These are phyloP conservation scores for Catocala nupta DNA, from an alignment of 2,888 invertebrate genomes.

Conservation along the genomic window DNA sequence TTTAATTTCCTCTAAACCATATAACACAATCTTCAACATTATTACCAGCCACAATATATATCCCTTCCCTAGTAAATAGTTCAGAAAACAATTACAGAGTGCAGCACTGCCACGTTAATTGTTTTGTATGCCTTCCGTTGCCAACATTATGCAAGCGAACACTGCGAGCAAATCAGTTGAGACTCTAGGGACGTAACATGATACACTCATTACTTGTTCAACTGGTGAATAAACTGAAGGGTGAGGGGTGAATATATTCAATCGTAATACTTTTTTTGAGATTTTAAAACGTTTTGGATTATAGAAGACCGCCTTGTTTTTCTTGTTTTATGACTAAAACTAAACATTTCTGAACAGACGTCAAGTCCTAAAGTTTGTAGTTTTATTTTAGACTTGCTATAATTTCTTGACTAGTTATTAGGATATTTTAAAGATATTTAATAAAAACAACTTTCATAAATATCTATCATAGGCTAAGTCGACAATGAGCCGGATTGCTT, in stretches of 20 bases:
- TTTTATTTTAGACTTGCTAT: too few relatives aligned
- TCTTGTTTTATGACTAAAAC: too few relatives aligned
- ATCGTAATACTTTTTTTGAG: constrained; percentile 1
- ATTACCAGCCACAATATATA: constrained; percentile 8
- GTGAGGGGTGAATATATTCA: constrained; percentile 35
- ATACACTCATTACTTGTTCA: constrained; percentile 74
- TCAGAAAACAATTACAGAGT: constrained; percentile 60
- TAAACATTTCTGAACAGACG: too few relatives aligned
- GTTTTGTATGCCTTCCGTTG: constrained; percentile 17
- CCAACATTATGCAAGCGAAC: constrained; percentile 54
- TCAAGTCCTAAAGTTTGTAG: too few relatives aligned
- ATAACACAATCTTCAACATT: too few relatives aligned
- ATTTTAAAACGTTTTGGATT: background rate
- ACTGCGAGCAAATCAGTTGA: constrained; percentile 65
- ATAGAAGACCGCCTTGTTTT: too few relatives aligned
- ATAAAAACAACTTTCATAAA: too few relatives aligned
- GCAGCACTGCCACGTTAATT: constrained; percentile 39
- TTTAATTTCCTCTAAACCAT: too few relatives aligned
- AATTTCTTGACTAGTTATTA: too few relatives aligned
- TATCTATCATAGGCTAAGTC: too few relatives aligned
- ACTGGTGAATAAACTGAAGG: constrained; percentile 59
- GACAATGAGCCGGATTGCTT: too few relatives aligned
- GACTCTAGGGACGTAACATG: constrained; percentile 69
- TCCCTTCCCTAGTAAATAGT: constrained; percentile 31
- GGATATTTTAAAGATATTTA: too few relatives aligned